A percentile compares a stretch with the other conserved stretches of the same genome.
These are phyloP conservation scores for Holothuria glaberrima DNA, from an alignment of 35 echinoderm and acorn worm genomes.

Conservation along the genomic window DNA sequence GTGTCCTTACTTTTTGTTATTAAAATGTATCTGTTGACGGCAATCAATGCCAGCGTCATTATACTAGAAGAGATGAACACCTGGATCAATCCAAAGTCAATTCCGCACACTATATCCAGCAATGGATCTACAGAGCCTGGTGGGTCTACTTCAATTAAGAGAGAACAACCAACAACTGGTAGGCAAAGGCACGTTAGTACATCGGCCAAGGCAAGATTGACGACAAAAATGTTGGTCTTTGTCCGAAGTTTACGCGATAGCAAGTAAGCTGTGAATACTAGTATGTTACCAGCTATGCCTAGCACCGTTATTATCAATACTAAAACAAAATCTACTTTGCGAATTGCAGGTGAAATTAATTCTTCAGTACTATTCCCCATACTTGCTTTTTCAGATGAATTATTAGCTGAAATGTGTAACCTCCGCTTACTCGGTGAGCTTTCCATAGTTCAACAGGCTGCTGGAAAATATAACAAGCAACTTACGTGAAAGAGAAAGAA, in stretches of 20 bases:
- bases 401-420: too few relatives aligned
- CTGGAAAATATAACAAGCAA: too few relatives aligned
- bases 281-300: background rate
- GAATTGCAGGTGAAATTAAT: background rate
- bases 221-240: conserved; percentile 18
- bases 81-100: background rate
- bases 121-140: background rate
- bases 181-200: background rate
- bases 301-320: background rate
- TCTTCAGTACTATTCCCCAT: too few relatives aligned
- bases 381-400: too few relatives aligned
- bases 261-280: background rate
- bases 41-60: background rate
- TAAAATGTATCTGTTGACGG: background rate
- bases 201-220: conserved; percentile 27
- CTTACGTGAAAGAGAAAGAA: too few relatives aligned
- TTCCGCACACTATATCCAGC: background rate
- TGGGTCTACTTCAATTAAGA: background rate
- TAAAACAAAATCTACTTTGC: background rate
- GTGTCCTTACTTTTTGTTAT: background rate
- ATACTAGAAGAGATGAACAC: background rate
- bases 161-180: conserved; percentile 7
- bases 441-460: too few relatives aligned
- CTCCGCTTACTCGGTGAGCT: too few relatives aligned
- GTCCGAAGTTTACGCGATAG: conserved; percentile 15